Base-by-base conservation (phyloP, 1,140 invertebrate genomes). In the Drosophila mauritiana region DNA sequence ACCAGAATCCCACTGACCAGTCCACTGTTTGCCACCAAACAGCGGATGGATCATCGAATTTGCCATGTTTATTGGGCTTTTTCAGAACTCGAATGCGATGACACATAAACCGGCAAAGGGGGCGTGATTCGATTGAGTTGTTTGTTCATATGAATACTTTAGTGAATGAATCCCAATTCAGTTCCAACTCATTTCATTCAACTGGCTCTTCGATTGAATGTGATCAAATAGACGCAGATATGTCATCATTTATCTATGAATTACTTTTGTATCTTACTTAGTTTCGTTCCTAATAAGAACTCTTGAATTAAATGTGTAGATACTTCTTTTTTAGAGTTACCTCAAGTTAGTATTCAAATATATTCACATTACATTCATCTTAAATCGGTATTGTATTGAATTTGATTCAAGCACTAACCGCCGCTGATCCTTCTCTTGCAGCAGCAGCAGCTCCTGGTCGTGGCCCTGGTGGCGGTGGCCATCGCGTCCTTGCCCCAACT, bases 391-490 rank as follows among this genome's bases (percentile, higher is more conserved):
- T 31, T 7, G 7, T 8, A 31, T 31, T 8, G 7, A 8, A 31
- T 31, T 31, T 8, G 1, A 8, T 31, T 1, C 7, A 2, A 8
- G 7, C 31, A 31, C 31, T 31, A 31, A 31, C 7, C 31, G 31
- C 31, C 7, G 31, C 31, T 3, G 31, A 31, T 31, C 31, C 40
- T 37, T 27, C 15, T 12, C n/a, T 62, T 74, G 51, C 63, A 78
- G 53, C 70, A 78, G 53, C 70, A 46, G 4, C 75, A 62, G 45
- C 64, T 84, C 25, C 22, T 83, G 46, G 53, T 84, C 22, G n/a
- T 77, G 57, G 68, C 80, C 8, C 22, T 83, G 8, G 15, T 88
- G 61, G 67, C 79, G 2, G n/a, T 78, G 73, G 76, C 80, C 20
- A 27, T 88, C 15, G 42, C 45, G 2, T 55, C 46, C 40, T 48